These are phyloP conservation scores for Molothrus ater DNA, from an alignment of 2,797 vertebrate genomes.

Conservation along the genomic window DNA sequence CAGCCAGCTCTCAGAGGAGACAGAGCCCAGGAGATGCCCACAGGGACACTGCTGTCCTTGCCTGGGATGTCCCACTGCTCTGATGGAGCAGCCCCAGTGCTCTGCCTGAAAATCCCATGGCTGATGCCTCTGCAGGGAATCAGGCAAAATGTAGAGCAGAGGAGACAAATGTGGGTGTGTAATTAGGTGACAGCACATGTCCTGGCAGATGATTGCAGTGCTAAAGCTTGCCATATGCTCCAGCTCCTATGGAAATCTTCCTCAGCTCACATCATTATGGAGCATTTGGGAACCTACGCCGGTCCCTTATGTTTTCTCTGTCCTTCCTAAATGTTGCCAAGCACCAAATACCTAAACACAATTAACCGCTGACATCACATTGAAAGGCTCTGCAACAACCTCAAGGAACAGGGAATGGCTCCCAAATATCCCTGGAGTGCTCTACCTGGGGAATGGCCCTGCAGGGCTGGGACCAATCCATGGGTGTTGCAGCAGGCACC, in stretches of 20 bases:
- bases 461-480: neutral
- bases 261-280: neutral
- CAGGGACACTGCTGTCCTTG: neutral
- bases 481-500: neutral
- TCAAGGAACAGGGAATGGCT: neutral
- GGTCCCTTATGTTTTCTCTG: constrained; percentile 22
- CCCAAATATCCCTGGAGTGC: neutral
- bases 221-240: constrained; percentile 66
- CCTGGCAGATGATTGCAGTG: constrained; percentile 61
- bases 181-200: constrained; percentile 50
- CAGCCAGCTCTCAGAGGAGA: neutral
- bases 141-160: neutral
- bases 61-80: fast-evolving
- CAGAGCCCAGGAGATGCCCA: neutral
- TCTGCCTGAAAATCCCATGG: fast-evolving
- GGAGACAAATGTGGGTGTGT: constrained; percentile 27
- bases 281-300: constrained; percentile 43
- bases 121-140: neutral
- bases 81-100: neutral
- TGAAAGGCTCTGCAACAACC: neutral
- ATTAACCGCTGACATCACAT: constrained; percentile 36
- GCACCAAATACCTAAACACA: constrained; percentile 54
- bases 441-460: neutral
- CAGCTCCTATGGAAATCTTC: constrained; percentile 44
- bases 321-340: constrained; percentile 32